These are phyloP conservation scores for Ochropacha duplaris DNA, from an alignment of 2,888 invertebrate species.

Conservation along the genomic window DNA sequence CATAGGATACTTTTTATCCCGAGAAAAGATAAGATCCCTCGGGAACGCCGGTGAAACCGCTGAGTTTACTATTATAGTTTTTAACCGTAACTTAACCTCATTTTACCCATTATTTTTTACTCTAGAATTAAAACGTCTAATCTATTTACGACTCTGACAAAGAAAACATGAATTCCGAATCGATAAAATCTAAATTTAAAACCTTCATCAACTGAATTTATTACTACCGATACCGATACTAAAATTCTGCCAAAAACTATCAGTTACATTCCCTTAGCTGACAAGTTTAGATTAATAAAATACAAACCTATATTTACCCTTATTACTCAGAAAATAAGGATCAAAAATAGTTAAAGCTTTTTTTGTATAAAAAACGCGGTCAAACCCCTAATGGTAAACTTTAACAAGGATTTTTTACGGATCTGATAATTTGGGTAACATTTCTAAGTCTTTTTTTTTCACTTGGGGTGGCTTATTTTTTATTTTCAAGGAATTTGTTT, in stretches of 20 bases:
- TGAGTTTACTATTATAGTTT: no score
- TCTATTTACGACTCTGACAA: not conserved
- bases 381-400: constrained; percentile 31
- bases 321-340: not conserved
- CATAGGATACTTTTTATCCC: no score
- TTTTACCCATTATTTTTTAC: not conserved
- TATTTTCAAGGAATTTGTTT: not conserved
- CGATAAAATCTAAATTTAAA: constrained; percentile 20
- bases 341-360: not conserved
- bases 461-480: not conserved
- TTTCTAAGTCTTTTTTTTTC: constrained; percentile 8
- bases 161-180: not conserved
- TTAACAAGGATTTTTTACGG: constrained; percentile 26
- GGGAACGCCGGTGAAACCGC: no score
- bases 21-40: no score
- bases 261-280: constrained; percentile 14
- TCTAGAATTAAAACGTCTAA: not conserved
- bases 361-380: constrained; percentile 21
- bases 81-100: no score
- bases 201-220: constrained; percentile 23
- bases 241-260: constrained; percentile 29
- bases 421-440: constrained; percentile 9
- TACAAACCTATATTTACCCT: not conserved
- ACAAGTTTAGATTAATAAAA: not conserved
- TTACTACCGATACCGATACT: constrained; percentile 19